phyloP scores from a whole-genome alignment of 1,140 invertebrate genomes.

The Anastrepha ludens region DNA sequence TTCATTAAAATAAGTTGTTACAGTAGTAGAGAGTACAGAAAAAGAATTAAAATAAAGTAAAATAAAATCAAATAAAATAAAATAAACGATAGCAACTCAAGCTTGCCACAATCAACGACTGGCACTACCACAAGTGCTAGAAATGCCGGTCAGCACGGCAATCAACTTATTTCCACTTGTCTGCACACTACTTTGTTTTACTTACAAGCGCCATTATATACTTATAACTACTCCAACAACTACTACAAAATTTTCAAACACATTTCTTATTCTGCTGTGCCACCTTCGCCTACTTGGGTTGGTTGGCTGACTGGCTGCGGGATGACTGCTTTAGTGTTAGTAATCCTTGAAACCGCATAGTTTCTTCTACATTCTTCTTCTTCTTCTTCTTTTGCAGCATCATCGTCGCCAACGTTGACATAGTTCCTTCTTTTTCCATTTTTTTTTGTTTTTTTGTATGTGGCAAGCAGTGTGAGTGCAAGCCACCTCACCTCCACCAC shows the following conservation, averaged over 20 bases:
- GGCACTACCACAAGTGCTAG: slow-evolving; percentile 4
- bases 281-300: neutral
- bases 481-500: neutral
- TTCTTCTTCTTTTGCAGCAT: neutral
- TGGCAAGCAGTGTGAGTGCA: neutral
- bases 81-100: neutral
- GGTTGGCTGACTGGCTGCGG: neutral
- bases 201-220: neutral
- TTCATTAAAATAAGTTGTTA: slow-evolving; percentile 8
- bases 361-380: neutral
- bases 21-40: neutral
- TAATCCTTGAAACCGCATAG: slow-evolving; percentile 26
- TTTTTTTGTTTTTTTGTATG: neutral
- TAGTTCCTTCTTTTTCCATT: neutral
- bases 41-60: slow-evolving; percentile 12
- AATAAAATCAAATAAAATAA: slow-evolving; percentile 36
- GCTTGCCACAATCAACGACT: neutral
- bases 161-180: slow-evolving; percentile 36
- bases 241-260: neutral
- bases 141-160: slow-evolving; percentile 15
- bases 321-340: neutral
- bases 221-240: neutral
- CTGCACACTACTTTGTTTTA: slow-evolving; percentile 3
- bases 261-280: neutral
- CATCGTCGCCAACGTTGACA: slow-evolving; percentile 13